phyloP scores from a whole-genome alignment of 2,113 vertebrate species.

The Bufo bufo region DNA sequence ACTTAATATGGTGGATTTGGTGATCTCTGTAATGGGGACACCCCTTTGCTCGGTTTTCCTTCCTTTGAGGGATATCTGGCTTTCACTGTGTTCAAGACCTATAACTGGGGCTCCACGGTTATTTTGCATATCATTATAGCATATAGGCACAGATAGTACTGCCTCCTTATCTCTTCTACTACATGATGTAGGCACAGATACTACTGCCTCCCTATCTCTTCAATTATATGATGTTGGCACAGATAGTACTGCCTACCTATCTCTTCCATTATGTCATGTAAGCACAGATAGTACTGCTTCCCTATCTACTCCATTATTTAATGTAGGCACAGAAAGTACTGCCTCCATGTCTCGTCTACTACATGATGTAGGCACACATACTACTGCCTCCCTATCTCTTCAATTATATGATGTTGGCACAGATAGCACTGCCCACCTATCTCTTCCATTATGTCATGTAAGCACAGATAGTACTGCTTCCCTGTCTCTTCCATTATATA shows the following conservation, averaged over 20 bases:
- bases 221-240: neutral
- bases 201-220: neutral
- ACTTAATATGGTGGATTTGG: no score
- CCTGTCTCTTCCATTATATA: neutral
- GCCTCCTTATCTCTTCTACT: no score
- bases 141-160: no score
- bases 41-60: no score
- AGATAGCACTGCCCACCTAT: neutral
- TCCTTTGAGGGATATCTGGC: no score
- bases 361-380: no score
- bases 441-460: neutral
- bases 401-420: neutral
- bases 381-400: neutral
- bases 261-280: neutral
- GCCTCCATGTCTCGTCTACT: no score
- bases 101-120: no score
- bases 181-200: no score
- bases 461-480: neutral
- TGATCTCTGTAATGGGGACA: no score
- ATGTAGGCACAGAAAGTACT: neutral
- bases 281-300: neutral
- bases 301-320: neutral
- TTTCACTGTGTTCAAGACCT: no score
- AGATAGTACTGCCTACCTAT: neutral
- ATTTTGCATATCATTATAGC: no score